A percentile compares a stretch with the other conserved stretches of the same genome.
Evolutionary conservation across 1,140 invertebrate genomes (phyloP).

Genomic region (Thaumatotibia leucotreta): DNA sequence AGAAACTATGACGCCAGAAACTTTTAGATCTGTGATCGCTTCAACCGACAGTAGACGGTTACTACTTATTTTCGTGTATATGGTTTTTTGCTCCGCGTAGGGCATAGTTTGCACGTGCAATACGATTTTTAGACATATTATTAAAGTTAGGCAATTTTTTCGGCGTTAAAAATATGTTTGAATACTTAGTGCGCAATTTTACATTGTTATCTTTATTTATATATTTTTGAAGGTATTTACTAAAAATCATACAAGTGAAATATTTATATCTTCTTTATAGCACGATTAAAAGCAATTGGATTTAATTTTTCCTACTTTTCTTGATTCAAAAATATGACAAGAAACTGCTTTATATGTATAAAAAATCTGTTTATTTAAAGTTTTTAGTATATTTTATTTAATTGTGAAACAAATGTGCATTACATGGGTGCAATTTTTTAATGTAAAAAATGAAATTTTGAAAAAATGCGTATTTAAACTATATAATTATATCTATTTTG

Average conservation of each 20-base stretch:
- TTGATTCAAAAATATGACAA: no score
- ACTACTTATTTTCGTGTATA: constrained; percentile 2
- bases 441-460: background rate
- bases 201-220: background rate
- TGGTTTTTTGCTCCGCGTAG: background rate
- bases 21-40: constrained; percentile 10
- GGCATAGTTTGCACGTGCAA: background rate
- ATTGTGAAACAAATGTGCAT: no score
- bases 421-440: background rate
- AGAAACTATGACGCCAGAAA: background rate
- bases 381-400: no score
- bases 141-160: background rate
- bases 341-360: no score
- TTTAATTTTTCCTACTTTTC: no score
- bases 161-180: background rate
- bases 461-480: background rate
- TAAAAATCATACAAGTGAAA: no score
- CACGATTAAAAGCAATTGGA: no score
- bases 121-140: constrained; percentile 6
- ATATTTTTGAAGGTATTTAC: background rate
- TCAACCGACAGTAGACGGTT: background rate
- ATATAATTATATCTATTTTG: background rate
- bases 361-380: no score
- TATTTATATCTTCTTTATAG: no score
- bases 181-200: background rate